A percentile compares a stretch with the other conserved stretches of the same genome.
phyloP scores from a whole-genome alignment of 2,888 invertebrate species.

The Elmis aenea region DNA sequence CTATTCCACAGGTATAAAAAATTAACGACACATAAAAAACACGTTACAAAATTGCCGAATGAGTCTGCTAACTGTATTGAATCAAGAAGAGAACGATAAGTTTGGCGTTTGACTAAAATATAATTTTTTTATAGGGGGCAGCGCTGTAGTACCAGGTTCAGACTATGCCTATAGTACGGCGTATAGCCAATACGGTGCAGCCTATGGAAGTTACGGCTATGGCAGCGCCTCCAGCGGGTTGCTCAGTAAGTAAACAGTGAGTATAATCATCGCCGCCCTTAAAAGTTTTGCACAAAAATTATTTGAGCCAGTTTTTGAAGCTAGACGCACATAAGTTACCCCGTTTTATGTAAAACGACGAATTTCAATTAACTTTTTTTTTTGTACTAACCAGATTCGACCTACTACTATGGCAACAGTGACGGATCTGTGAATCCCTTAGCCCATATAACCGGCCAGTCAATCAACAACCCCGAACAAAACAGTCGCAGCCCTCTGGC shows the following conservation, averaged over 20 bases:
- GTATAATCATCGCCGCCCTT: no score
- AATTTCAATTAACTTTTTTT: background rate
- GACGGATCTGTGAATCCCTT: conserved; percentile 36
- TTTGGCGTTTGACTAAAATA: no score
- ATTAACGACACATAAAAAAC: no score
- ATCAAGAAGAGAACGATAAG: no score
- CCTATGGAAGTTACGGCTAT: conserved; percentile 62
- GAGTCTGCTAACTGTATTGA: no score
- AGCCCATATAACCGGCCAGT: conserved; percentile 25
- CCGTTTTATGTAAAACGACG: no score
- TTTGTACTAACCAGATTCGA: conserved; percentile 49
- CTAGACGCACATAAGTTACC: no score
- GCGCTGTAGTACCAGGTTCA: conserved; percentile 56
- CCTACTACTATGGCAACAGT: conserved; percentile 60
- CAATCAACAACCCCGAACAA: conserved; percentile 45
- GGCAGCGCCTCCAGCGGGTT: conserved; percentile 61
- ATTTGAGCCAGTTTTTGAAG: no score
- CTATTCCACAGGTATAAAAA: conserved; percentile 59
- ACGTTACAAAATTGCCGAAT: conserved; percentile 1
- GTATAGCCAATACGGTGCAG: conserved; percentile 72
- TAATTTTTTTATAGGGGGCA: conserved; percentile 54
- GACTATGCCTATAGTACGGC: conserved; percentile 70
- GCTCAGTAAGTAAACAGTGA: conserved; percentile 67
- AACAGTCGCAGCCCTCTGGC: conserved; percentile 65
- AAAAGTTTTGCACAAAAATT: no score